Evolutionary conservation across 2,113 vertebrate species (phyloP).

Genomic region (Aegithalos caudatus): DNA sequence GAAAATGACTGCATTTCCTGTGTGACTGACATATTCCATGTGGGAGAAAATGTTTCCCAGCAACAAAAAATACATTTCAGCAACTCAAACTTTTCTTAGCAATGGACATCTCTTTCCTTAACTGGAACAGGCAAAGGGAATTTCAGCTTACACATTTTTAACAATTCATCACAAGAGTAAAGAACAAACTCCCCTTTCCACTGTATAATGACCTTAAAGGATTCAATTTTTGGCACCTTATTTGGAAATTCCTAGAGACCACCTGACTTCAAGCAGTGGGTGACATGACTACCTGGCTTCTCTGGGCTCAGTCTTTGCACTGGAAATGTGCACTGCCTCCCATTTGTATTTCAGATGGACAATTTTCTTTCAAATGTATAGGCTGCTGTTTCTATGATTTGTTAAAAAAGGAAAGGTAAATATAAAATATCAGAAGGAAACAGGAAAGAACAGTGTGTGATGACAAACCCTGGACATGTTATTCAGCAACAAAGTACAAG

Average conservation of each 20-base stretch:
- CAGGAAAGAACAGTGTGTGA: background rate
- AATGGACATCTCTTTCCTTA: background rate
- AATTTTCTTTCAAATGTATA: background rate
- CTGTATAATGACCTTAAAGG: background rate
- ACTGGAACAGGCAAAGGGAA: background rate
- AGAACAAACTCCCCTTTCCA: background rate
- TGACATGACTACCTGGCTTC: background rate
- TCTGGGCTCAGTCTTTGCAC: background rate
- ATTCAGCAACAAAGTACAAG: background rate
- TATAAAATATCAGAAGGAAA: background rate
- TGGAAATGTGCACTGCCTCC: background rate
- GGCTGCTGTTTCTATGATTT: background rate
- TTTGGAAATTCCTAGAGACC: background rate
- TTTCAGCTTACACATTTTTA: background rate
- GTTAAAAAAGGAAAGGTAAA: background rate
- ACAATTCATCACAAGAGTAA: background rate
- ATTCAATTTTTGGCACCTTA: background rate
- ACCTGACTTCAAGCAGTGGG: background rate
- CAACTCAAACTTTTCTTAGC: background rate
- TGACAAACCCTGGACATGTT: background rate
- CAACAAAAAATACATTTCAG: background rate
- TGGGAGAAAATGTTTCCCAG: slow-evolving; percentile 14
- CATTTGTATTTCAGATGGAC: background rate
- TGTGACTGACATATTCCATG: slow-evolving; percentile 19
- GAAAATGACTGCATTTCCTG: slow-evolving; percentile 52